A percentile compares a stretch with the other conserved stretches of the same genome.
Conservation (phyloP, 2,113 vertebrate species). For the Notarius quadriscutis region DNA sequence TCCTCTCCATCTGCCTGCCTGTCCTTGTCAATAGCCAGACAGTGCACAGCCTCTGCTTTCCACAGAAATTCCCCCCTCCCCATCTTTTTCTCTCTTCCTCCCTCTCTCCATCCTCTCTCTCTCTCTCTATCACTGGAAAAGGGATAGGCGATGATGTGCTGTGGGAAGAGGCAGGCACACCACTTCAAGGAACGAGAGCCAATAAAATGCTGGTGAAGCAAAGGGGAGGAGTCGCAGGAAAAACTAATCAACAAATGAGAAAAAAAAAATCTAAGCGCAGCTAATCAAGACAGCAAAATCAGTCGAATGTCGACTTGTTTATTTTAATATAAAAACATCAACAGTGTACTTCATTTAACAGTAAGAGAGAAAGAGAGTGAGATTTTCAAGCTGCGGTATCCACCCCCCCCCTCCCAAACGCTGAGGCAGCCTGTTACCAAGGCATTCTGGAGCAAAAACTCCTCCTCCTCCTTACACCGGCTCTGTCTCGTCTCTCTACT, state of each 20-base stretch:
- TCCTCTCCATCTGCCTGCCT: conserved; percentile 52
- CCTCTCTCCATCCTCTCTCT: conserved; percentile 1
- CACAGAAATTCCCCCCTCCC: conserved; percentile 53
- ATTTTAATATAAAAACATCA: conserved; percentile 9
- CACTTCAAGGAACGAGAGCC: conserved; percentile 45
- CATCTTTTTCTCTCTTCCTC: conserved; percentile 50
- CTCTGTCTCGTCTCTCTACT: conserved; percentile 36
- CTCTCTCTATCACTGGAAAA: conserved; percentile 30
- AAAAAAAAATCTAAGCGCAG: conserved; percentile 17
- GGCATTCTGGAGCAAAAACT: conserved; percentile 68
- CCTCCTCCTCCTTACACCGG: conserved; percentile 55
- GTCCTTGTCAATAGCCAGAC: conserved; percentile 57
- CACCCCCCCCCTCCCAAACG: conserved; percentile 56
- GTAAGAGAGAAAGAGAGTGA: not conserved
- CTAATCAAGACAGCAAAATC: conserved; percentile 21
- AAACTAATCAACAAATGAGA: conserved; percentile 36
- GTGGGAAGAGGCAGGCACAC: conserved; percentile 52
- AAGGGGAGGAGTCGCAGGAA: conserved; percentile 42
- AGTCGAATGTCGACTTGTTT: conserved; percentile 11
- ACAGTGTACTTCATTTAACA: conserved; percentile 45
- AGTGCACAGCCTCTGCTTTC: conserved; percentile 63
- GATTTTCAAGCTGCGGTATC: conserved; percentile 40
- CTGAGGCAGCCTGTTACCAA: conserved; percentile 77
- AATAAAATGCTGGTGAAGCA: conserved; percentile 52
- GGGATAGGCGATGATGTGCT: conserved; percentile 47